Evolutionary conservation across 2,113 vertebrate species (phyloP).

Genomic region (Odontophorus gujanensis): DNA sequence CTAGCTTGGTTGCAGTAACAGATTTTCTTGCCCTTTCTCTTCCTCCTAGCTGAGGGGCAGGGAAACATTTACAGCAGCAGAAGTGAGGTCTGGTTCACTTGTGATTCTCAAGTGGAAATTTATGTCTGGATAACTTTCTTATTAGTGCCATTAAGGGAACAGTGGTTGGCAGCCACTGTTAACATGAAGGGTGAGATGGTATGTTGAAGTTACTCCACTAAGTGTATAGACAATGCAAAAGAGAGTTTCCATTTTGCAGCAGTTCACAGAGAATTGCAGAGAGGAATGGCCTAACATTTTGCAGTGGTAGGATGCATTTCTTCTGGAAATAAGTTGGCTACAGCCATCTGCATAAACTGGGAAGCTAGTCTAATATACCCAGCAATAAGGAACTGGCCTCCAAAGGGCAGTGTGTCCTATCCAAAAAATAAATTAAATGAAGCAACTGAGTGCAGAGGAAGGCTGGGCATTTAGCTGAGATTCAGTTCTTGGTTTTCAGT

Average conservation of each 20-base stretch:
- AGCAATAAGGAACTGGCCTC: neutral
- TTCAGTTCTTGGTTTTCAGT: neutral
- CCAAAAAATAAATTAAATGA: neutral
- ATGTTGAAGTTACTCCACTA: neutral
- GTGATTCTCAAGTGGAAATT: neutral
- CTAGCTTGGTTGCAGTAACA: neutral
- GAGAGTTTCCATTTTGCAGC: neutral
- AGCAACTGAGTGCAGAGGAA: neutral
- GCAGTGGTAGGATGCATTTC: neutral
- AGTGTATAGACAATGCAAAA: rapidly evolving
- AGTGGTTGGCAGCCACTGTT: neutral
- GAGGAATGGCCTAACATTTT: neutral
- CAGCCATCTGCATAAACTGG: neutral
- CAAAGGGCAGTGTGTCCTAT: neutral
- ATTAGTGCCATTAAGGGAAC: neutral
- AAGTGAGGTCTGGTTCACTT: neutral
- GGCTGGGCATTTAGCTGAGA: neutral
- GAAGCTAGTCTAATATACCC: neutral
- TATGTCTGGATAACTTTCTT: neutral
- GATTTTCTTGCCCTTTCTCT: neutral
- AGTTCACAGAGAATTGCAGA: neutral
- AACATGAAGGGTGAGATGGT: neutral
- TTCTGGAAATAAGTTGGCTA: neutral
- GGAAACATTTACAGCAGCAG: neutral
- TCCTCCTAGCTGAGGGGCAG: neutral